Evolutionary conservation across 2,888 invertebrate genomes (phyloP).

Genomic region (Parnassius smintheus): DNA sequence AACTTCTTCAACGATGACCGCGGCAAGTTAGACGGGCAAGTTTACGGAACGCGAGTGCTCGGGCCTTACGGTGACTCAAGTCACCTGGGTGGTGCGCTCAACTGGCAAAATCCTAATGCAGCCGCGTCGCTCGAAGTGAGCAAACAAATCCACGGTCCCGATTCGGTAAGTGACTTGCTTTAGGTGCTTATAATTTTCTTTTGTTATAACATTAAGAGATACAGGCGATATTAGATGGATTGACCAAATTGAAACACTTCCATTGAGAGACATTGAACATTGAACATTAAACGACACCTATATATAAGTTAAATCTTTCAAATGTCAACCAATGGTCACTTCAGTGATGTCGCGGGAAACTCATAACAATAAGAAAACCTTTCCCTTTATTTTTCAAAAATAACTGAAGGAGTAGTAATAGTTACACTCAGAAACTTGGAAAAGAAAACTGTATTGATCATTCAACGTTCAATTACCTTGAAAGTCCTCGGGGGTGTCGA

Average conservation of each 20-base stretch:
- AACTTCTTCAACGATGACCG: constrained; percentile 59
- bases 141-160: constrained; percentile 49
- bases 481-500: no score
- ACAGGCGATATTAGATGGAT: background rate
- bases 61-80: constrained; percentile 52
- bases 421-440: no score
- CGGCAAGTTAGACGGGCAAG: constrained; percentile 50
- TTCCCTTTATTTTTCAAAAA: no score
- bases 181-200: background rate
- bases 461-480: no score
- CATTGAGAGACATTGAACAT: background rate
- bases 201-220: background rate
- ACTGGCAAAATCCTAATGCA: constrained; percentile 53
- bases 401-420: no score
- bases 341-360: no score
- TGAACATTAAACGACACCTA: no score
- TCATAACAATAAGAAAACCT: no score
- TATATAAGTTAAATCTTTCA: no score
- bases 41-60: constrained; percentile 52
- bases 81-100: constrained; percentile 49
- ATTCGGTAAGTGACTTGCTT: constrained; percentile 45
- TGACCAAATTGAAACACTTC: background rate
- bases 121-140: constrained; percentile 51
- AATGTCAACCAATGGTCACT: no score
- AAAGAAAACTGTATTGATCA: no score